Conservation (phyloP, 2,888 invertebrate species). For the Eristalis tenax region DNA sequence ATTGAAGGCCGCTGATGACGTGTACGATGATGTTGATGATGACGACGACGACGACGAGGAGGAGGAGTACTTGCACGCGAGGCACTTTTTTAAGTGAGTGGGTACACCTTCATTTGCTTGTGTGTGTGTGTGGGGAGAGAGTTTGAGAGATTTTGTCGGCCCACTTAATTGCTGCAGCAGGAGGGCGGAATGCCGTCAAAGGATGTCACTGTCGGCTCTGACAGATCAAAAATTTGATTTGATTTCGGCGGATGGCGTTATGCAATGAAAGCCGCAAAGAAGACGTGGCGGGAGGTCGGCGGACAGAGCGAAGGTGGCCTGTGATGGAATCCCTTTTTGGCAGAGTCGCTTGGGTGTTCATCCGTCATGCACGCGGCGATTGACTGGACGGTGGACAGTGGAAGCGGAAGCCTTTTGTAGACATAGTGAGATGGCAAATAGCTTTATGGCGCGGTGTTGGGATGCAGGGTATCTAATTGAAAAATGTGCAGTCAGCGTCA, state of each 20-base stretch:
- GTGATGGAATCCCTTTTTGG: neutral
- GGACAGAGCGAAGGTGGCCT: no score
- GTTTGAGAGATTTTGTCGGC: neutral
- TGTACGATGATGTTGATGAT: neutral
- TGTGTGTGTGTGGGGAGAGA: neutral
- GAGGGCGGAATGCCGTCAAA: neutral
- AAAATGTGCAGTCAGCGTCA: no score
- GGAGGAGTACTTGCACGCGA: neutral
- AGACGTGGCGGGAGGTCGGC: no score
- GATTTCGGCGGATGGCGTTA: neutral
- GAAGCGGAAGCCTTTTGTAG: no score
- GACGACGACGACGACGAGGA: neutral
- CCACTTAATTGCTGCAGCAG: neutral
- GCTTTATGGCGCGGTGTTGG: no score
- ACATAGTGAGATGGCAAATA: no score
- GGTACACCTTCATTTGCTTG: neutral
- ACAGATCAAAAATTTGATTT: neutral
- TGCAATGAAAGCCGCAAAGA: no score
- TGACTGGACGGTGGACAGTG: no score
- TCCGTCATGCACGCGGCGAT: no score
- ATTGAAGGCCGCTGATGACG: slow-evolving; percentile 27
- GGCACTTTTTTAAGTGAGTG: neutral
- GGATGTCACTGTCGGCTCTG: neutral
- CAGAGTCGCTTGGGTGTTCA: neutral
- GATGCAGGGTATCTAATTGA: no score